phyloP scores from a whole-genome alignment of 2,113 vertebrate genomes.

The Empidonax traillii region DNA sequence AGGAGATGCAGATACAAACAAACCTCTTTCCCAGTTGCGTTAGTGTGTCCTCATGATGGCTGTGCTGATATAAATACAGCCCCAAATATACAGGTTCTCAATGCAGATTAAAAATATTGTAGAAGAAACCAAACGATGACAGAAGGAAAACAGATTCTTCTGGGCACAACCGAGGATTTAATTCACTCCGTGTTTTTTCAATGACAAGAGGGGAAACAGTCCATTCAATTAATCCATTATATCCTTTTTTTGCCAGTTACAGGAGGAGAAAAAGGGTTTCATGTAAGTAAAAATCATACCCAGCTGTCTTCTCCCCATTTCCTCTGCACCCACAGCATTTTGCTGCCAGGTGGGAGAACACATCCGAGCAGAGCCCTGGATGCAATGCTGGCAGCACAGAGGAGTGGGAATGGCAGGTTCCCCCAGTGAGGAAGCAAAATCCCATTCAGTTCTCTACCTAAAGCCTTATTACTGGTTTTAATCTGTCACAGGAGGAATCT shows the following conservation, averaged over 20 bases:
- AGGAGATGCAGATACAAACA: background rate
- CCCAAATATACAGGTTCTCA: background rate
- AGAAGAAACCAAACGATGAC: background rate
- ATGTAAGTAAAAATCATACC: background rate
- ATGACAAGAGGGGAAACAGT: background rate
- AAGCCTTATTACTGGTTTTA: background rate
- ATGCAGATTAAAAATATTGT: background rate
- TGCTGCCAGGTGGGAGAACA: background rate
- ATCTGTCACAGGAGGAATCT: background rate
- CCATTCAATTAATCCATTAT: background rate
- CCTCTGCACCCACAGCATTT: background rate
- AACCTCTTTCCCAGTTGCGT: background rate
- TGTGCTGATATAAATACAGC: background rate
- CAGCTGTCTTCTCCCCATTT: background rate
- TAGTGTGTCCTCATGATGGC: background rate
- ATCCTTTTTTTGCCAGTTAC: background rate
- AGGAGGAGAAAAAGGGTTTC: background rate
- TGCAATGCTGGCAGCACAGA: accelerated
- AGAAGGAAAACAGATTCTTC: background rate
- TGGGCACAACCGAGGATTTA: background rate
- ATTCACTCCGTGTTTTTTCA: background rate
- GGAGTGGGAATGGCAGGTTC: background rate
- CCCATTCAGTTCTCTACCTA: background rate
- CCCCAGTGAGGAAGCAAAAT: background rate
- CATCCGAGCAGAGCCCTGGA: accelerated